Evolutionary conservation across 2,888 invertebrate species (phyloP), one percentile per base, ranked within the genome.

Genomic region (Notocelia uddmanniana): DNA sequence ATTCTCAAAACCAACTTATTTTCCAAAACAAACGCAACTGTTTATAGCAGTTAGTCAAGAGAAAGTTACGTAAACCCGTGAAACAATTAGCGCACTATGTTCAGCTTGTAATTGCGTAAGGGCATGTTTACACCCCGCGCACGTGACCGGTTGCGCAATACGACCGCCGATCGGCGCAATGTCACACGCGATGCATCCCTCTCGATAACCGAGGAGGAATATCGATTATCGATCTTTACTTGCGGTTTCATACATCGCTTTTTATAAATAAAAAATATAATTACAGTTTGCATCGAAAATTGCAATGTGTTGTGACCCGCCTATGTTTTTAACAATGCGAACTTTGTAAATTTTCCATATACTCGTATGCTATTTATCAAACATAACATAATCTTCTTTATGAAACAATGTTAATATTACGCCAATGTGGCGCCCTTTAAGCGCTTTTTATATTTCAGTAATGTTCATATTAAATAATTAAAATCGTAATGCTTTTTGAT

Each of bases 131-230:
- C 66, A 45, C 26, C 89, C 88, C 88, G 89, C 88, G 89, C 88
- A 81, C 77, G 75, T 75, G 76, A 81, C 79, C 68, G 68, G 77
- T 88, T 87, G 83, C 84, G 85, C 81, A 88, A 88, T 83, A 45
- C 45, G 81, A 83, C 83, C 26, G 15, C 55, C 23, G 26, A n/a
- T 77, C 78, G 80, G 85, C 83, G 84, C 88, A 87, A 87, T 85
- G 85, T 87, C 84, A 87, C 75, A 83, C 82, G 82, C 81, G 80
- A 81, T 21, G 52, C 64, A 37, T 23, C 52, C 54, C 34, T 50
- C 34, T 13, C 37, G 21, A 37, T 52, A 23, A 37, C 19, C 21
- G 15, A 26, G 19, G 13, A 31, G 18, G n/a, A 31, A 19, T 34
- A 19, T 68, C 26, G 26, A 45, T 60, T 54, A 54, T 11, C 18